Conservation (phyloP, 2,113 vertebrate genomes). For the Delphinapterus leucas region DNA sequence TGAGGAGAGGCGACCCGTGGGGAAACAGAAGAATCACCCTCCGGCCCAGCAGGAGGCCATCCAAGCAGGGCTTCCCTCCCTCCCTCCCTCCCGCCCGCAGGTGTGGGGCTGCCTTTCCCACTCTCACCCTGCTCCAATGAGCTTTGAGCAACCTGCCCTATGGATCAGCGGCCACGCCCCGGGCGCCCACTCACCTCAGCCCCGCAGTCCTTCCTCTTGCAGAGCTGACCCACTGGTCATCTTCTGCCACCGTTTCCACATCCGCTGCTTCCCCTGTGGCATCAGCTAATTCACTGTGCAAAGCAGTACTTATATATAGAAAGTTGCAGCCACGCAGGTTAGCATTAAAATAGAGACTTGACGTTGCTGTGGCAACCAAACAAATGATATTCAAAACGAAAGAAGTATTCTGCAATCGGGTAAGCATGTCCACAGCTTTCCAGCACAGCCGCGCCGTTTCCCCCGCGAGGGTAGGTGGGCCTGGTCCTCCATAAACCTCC, state of each 20-base stretch:
- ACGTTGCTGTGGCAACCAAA: constrained; percentile 80
- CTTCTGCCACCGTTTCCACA: constrained; percentile 75
- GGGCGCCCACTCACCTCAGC: constrained; percentile 66
- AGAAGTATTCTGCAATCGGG: constrained; percentile 62
- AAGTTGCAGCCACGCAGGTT: constrained; percentile 84
- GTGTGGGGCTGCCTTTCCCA: neutral
- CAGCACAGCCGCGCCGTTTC: constrained; percentile 56
- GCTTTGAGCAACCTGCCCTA: neutral
- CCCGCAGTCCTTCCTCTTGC: neutral
- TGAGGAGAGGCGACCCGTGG: fast-evolving
- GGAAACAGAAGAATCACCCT: neutral
- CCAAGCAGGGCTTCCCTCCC: neutral
- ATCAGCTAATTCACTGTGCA: constrained; percentile 80
- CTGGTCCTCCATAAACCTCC: neutral
- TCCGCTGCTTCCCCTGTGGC: constrained; percentile 78
- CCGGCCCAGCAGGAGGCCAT: neutral
- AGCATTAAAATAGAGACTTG: constrained; percentile 76
- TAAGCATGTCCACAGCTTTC: constrained; percentile 70
- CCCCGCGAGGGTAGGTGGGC: constrained; percentile 19
- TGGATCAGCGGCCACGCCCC: neutral
- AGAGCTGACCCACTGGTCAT: constrained; percentile 75
- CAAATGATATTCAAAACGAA: constrained; percentile 77
- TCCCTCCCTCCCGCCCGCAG: fast-evolving
- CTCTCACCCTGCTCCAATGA: neutral
- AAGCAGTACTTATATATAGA: constrained; percentile 87